Percentiles rank a stretch among this genome's conserved stretches.
These are phyloP conservation scores for Telmatochromis sp. DNA, from an alignment of 2,113 vertebrate species.

Conservation along the genomic window DNA sequence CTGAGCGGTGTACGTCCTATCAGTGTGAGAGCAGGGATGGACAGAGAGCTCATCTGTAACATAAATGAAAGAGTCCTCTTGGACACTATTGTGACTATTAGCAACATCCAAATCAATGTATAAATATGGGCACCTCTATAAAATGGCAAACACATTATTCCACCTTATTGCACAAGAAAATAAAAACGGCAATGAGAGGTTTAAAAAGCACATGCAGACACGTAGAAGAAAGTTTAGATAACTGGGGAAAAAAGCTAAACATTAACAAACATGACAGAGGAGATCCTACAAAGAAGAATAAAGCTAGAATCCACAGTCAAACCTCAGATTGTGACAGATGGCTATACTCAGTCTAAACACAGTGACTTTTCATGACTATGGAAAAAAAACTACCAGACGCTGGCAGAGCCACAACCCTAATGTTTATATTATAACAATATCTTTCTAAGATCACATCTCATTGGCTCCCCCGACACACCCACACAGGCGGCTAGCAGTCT, in stretches of 20 bases:
- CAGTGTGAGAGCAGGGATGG: neutral
- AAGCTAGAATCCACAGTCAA: neutral
- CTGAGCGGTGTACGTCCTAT: rapidly evolving
- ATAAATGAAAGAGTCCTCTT: neutral
- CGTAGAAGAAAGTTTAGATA: neutral
- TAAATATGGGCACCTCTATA: neutral
- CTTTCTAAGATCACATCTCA: slow-evolving; percentile 18
- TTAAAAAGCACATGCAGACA: neutral
- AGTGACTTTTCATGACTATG: neutral
- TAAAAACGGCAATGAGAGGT: neutral
- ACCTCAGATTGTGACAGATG: neutral
- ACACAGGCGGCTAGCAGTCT: slow-evolving; percentile 15
- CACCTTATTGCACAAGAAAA: neutral
- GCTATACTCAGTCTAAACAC: neutral
- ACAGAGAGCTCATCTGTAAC: neutral
- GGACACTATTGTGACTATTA: neutral
- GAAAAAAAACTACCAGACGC: neutral
- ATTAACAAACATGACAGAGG: neutral
- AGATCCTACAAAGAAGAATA: neutral
- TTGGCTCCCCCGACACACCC: neutral
- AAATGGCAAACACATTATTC: neutral
- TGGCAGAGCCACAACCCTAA: neutral
- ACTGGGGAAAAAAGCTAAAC: neutral
- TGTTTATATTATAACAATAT: slow-evolving; percentile 52
- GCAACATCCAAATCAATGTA: neutral